Base-by-base conservation (phyloP, 2,797 vertebrate genomes). In the Pseudomugil tenellus region DNA sequence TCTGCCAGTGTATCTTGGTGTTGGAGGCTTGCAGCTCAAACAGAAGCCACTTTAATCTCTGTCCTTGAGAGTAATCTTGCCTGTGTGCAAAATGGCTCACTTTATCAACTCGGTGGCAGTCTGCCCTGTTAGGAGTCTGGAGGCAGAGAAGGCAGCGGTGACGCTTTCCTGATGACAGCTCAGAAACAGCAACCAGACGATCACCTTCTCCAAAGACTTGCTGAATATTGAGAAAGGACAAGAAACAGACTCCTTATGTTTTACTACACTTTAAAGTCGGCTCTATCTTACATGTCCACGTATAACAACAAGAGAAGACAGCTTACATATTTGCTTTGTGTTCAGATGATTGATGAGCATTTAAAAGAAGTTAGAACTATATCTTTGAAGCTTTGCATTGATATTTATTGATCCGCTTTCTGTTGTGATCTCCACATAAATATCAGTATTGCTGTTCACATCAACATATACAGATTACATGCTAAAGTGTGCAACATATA, bases 41-140 rank as follows among this genome's bases (percentile, higher is more conserved):
- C 67, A 88, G 86, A 90, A 90, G 73, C 83, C 73, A 81, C 87
- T 92, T 92, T 92, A 91, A 92, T 92, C 91, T 92, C 83, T 92
- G 91, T 94, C 93, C 92, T 94, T 94, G 90, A 92, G 89, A 91
- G 89, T 90, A 92, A 94, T 93, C 93, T 92, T 92, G 87, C 88
- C 87, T 83, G 80, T 90, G 89, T 89, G 87, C 87, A 92, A 92
- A 93, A 93, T 85, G 87, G 90, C 84, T 93, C 91, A 90, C 89
- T 92, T 93, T 93, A 93, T 93, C 92, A 93, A 92, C 75, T 79
- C 78, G 81, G 89, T 92, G 91, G 89, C 91, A 93, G 91, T 76
- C 70, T 89, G 90, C 87, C 89, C 81, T 86, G 89, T 82, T 81
- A 83, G 80, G 79, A 91, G 88, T 92, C 88, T 91, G 78, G 78